A percentile compares a stretch with the other conserved stretches of the same genome.
phyloP scores from a whole-genome alignment of 2,797 vertebrate species.

The Sternotherus odoratus region DNA sequence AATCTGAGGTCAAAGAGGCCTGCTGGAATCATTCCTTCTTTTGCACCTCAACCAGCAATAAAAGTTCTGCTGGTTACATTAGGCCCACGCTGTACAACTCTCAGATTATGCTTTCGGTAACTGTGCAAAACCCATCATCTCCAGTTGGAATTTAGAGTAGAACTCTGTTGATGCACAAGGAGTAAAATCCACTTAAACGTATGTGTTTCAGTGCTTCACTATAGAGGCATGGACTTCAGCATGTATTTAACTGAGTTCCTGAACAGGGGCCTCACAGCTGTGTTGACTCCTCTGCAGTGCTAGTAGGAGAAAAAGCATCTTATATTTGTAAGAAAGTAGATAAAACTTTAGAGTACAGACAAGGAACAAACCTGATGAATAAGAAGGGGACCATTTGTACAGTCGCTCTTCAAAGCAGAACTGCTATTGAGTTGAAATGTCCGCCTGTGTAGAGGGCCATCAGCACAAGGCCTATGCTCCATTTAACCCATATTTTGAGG shows the following conservation, averaged over 20 bases:
- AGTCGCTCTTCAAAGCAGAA: constrained; percentile 18
- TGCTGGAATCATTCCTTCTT: not conserved
- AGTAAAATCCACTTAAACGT: not conserved
- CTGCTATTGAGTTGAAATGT: not conserved
- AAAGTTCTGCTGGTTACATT: not conserved
- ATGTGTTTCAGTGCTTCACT: not conserved
- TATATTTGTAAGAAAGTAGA: not conserved
- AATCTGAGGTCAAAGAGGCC: not conserved
- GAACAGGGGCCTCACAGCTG: not conserved
- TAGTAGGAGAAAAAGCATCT: not conserved
- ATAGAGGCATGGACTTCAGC: not conserved
- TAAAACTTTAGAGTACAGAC: not conserved
- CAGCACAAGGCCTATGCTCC: not conserved
- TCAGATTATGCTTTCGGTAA: not conserved
- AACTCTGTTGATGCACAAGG: not conserved
- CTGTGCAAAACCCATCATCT: not conserved
- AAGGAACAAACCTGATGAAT: not conserved
- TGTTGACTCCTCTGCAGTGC: not conserved
- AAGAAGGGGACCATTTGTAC: not conserved
- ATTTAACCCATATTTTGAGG: not conserved
- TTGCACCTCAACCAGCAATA: not conserved
- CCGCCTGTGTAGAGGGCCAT: not conserved
- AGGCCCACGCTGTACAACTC: not conserved
- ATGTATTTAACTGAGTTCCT: not conserved
- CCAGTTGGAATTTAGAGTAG: not conserved